Evolutionary conservation across 1,140 invertebrate species (phyloP), one percentile per base, ranked within the genome.

Genomic region (Euwallacea fornicatus): DNA sequence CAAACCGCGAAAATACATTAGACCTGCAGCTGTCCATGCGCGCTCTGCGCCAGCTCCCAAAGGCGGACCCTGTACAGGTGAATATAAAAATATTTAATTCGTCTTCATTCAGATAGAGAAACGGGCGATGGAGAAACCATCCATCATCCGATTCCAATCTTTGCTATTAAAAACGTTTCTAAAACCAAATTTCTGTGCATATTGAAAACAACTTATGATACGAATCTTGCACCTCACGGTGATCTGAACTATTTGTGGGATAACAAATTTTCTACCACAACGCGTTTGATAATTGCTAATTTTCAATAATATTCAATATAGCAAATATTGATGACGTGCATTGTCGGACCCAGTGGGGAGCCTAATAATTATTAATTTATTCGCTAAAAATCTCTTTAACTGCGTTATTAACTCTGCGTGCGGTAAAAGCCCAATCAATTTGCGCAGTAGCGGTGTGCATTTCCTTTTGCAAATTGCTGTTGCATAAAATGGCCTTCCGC

Each of bases 321-420:
- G 54, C 54, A 56, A 56, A 56, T 15, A 56, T 16, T 56, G 54
- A 56, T 15, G 54, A 21, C 10, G 16, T n/a, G 8, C 16, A 13
- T 15, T 56, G 16, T 56, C 16, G 8, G 11, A 13, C 54, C 9
- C 54, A 15, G n/a, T 21, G 54, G 54, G 54, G 16, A 8, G 54
- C 16, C 54, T n/a, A 13, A 15, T 56, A 56, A 56, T 13, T 56
- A 56, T 56, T 56, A 56, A 56, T 56, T 56, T 21, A 13, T 56
- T 56, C 16, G 54, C 16, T 15, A 56, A 56, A 56, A 56, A 16
- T 56, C 16, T 9, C 11, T 56, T 56, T 56, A 56, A 33, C 16
- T 8, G 16, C 2, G 54, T 16, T 56, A 56, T 56, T 56, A 56
- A 15, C 54, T 50, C 46, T 50, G 46, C 46, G 46, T 50, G 46